These are phyloP conservation scores for Liparis tanakae DNA, from an alignment of 2,797 vertebrate species.

Conservation along the genomic window DNA sequence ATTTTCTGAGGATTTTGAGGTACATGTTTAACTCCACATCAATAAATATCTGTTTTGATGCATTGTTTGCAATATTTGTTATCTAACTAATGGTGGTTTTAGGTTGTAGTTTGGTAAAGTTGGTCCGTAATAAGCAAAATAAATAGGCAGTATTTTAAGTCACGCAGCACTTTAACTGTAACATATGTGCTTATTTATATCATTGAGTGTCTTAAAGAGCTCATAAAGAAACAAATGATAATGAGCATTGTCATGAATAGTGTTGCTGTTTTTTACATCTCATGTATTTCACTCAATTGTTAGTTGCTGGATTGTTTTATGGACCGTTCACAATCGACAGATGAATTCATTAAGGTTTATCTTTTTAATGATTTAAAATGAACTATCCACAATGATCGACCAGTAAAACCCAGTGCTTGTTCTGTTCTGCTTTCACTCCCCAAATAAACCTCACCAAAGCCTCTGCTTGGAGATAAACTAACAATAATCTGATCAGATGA, in stretches of 20 bases:
- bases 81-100: constrained; percentile 9
- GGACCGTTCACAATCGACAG: not conserved
- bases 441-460: not conserved
- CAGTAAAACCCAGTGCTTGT: not conserved
- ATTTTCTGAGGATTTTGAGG: constrained; percentile 98
- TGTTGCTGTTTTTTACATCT: constrained; percentile 6
- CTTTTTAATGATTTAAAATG: not conserved
- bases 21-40: constrained; percentile 50
- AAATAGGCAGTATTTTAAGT: not conserved
- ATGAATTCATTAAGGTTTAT: not conserved
- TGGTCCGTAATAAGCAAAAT: not conserved
- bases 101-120: not conserved
- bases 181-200: not conserved
- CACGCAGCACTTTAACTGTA: not conserved
- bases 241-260: not conserved
- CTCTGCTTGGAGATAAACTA: not conserved
- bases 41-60: not conserved
- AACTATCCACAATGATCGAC: not conserved
- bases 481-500: not conserved
- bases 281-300: not conserved
- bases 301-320: not conserved
- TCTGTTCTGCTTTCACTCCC: not conserved
- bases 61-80: constrained; percentile 3
- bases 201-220: not conserved
- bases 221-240: not conserved